Conservation (phyloP, 2,113 vertebrate species). For the Pelodiscus sinensis region DNA sequence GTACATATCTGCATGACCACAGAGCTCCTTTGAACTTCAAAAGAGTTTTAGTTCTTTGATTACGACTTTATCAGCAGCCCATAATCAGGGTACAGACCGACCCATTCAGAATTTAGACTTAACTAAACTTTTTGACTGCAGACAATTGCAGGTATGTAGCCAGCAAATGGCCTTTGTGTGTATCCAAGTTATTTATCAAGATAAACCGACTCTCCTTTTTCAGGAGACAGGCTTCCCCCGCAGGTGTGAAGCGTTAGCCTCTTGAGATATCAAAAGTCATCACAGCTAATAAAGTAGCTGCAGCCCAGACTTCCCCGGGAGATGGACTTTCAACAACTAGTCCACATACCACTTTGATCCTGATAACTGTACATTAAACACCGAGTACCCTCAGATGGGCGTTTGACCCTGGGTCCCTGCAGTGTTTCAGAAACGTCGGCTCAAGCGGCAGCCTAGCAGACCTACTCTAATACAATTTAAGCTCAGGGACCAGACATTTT, state of each 20-base stretch:
- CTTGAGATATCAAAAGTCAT: background rate
- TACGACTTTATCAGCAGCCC: constrained; percentile 42
- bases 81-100: constrained; percentile 19
- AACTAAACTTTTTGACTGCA: background rate
- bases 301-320: background rate
- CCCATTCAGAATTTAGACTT: background rate
- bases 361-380: background rate
- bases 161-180: constrained; percentile 19
- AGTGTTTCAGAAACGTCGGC: background rate
- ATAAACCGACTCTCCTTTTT: constrained; percentile 25
- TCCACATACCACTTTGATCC: background rate
- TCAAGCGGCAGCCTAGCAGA: background rate
- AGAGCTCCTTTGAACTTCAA: constrained; percentile 58
- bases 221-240: constrained; percentile 20
- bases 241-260: constrained; percentile 9
- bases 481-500: background rate
- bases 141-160: background rate
- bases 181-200: constrained; percentile 31
- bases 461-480: background rate
- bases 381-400: background rate
- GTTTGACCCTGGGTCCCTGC: background rate
- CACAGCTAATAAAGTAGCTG: background rate
- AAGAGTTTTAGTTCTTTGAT: constrained; percentile 44
- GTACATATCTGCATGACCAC: background rate
- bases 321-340: background rate